Conservation (phyloP, 1,140 invertebrate genomes). For the Tetranychus urticae region DNA sequence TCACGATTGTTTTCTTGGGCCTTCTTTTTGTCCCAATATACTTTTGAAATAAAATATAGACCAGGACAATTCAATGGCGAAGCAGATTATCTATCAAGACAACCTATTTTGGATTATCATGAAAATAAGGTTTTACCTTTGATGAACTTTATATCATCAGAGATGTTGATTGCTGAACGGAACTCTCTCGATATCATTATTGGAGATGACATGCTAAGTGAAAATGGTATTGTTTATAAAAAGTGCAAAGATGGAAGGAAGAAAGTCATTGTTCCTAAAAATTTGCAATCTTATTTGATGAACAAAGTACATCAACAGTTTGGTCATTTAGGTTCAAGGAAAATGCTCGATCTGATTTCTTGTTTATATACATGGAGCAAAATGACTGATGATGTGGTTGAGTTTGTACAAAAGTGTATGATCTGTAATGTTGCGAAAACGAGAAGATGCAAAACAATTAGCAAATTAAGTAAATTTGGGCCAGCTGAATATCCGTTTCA, state of each 20-base stretch:
- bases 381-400: neutral
- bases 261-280: neutral
- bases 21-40: slow-evolving; percentile 18
- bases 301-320: no score
- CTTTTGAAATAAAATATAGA: slow-evolving; percentile 11
- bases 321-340: no score
- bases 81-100: slow-evolving; percentile 6
- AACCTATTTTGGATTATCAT: neutral
- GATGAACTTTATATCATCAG: neutral
- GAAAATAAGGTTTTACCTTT: neutral
- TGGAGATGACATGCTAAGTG: no score
- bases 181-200: neutral
- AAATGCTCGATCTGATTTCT: no score
- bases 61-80: slow-evolving; percentile 3
- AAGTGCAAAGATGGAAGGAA: neutral
- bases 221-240: neutral
- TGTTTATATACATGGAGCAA: neutral
- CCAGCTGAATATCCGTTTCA: slow-evolving; percentile 1
- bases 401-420: neutral
- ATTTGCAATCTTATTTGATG: neutral
- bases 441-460: neutral
- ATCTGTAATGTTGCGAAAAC: neutral
- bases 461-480: neutral
- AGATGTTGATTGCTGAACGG: neutral
- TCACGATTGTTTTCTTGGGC: slow-evolving; percentile 8